A percentile compares a stretch with the other conserved stretches of the same genome.
Evolutionary conservation across 1,140 invertebrate species (phyloP).

Genomic region (Battus philenor): DNA sequence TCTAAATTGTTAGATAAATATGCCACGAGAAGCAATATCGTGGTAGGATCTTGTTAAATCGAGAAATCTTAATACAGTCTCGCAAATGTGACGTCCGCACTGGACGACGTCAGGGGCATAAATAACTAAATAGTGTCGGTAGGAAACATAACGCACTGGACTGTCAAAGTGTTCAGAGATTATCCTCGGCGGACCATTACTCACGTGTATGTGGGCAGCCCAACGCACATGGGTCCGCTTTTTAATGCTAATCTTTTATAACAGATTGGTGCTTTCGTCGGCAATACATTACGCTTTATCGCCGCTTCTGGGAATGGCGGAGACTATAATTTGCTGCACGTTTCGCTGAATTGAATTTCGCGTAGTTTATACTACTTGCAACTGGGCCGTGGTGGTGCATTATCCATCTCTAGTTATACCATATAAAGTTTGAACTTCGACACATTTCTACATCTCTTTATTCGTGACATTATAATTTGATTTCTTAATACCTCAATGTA

Average conservation of each 20-base stretch:
- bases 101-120: not conserved
- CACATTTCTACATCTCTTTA: no score
- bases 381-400: no score
- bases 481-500: no score
- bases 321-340: slow-evolving; percentile 12
- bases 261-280: slow-evolving; percentile 36
- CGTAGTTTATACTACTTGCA: no score
- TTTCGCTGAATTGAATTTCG: slow-evolving; percentile 12
- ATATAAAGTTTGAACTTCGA: no score
- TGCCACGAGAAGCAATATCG: no score
- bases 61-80: slow-evolving; percentile 4
- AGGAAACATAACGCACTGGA: slow-evolving; percentile 10
- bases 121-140: slow-evolving; percentile 6
- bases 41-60: slow-evolving; percentile 1
- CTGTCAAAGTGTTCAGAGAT: slow-evolving; percentile 23
- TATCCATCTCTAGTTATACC: no score
- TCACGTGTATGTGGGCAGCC: slow-evolving; percentile 23
- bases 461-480: no score
- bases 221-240: slow-evolving; percentile 16
- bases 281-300: slow-evolving; percentile 29
- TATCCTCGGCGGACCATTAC: slow-evolving; percentile 23
- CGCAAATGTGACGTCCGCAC: not conserved
- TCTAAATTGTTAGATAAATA: no score
- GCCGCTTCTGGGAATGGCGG: slow-evolving; percentile 23
- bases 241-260: slow-evolving; percentile 42